phyloP scores from a whole-genome alignment of 2,113 vertebrate genomes.

The Caretta caretta region DNA sequence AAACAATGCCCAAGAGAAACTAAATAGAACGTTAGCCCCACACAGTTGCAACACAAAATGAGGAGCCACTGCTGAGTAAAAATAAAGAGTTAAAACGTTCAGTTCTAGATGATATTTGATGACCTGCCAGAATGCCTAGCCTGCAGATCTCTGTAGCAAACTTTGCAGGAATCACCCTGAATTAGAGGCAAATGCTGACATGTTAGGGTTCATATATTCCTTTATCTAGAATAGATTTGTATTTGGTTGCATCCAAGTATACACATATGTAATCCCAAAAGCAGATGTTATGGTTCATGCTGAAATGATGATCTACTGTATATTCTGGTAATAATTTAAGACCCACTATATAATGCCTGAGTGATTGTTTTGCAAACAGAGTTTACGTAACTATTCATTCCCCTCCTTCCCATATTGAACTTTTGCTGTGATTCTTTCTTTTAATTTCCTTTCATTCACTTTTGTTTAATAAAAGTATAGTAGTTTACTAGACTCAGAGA shows the following conservation, averaged over 20 bases:
- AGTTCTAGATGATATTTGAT: not conserved
- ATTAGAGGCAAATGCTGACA: conserved; percentile 51
- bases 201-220: not conserved
- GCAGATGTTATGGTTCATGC: not conserved
- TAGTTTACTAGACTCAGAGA: not conserved
- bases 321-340: not conserved
- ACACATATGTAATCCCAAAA: conserved; percentile 25
- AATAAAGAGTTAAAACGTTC: not conserved
- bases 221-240: not conserved
- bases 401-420: not conserved
- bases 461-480: not conserved
- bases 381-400: not conserved
- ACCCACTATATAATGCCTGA: not conserved
- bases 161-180: conserved; percentile 30
- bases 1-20: not conserved
- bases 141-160: not conserved
- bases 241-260: not conserved
- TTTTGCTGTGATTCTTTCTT: not conserved
- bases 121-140: not conserved
- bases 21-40: not conserved
- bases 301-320: not conserved
- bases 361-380: not conserved
- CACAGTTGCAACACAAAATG: not conserved
- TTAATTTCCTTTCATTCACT: not conserved
- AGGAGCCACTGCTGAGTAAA: fast-evolving